phyloP scores from a whole-genome alignment of 1,140 invertebrate species.

The Parapsyche elsis region DNA sequence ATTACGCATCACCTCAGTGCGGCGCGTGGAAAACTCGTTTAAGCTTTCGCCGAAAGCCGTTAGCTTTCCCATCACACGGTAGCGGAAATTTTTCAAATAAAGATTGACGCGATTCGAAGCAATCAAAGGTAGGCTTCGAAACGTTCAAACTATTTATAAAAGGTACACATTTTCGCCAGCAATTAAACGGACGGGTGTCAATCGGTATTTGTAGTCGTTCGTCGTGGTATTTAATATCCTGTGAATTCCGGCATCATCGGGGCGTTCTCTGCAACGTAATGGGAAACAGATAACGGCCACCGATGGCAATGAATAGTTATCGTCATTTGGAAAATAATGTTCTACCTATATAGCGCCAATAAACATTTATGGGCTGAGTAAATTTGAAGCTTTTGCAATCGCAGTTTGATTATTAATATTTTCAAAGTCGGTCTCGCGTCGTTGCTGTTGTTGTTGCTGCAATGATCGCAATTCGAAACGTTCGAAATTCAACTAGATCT shows the following conservation, averaged over 20 bases:
- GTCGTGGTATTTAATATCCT: not conserved
- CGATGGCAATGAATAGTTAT: constrained; percentile 16
- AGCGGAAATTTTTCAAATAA: constrained; percentile 24
- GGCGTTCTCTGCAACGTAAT: not conserved
- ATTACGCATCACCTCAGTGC: not conserved
- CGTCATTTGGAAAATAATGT: constrained; percentile 11
- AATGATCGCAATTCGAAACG: not conserved
- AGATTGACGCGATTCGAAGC: constrained; percentile 27
- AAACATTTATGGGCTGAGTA: not conserved
- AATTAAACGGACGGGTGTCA: not conserved
- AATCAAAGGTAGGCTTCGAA: not conserved
- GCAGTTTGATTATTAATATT: too few species aligned
- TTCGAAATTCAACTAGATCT: constrained; percentile 17
- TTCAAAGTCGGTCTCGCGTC: too few species aligned
- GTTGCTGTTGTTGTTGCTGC: too few species aligned
- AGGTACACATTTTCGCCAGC: not conserved
- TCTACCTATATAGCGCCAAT: not conserved
- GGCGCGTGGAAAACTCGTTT: constrained; percentile 3
- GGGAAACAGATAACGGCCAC: constrained; percentile 4
- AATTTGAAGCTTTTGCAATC: not conserved
- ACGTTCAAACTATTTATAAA: too few species aligned
- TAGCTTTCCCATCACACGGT: not conserved
- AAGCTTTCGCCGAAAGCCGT: not conserved
- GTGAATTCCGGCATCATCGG: not conserved
- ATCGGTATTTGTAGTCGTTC: not conserved